phyloP scores from a whole-genome alignment of 2,113 vertebrate genomes.

The Pangasianodon gigas region DNA sequence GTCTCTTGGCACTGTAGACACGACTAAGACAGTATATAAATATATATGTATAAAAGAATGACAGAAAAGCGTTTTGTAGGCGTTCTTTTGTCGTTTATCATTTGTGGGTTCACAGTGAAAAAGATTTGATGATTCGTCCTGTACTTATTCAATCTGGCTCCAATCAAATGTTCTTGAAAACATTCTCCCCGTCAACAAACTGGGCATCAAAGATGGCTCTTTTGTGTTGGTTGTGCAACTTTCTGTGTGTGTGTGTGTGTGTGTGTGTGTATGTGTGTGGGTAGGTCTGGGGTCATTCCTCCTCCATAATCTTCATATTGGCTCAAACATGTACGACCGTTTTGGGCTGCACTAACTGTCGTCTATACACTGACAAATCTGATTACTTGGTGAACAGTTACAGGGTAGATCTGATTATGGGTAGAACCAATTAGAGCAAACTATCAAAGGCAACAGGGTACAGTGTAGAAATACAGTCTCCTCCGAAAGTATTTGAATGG shows the following conservation, averaged over 20 bases:
- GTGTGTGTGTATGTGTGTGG: neutral
- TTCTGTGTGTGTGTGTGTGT: neutral
- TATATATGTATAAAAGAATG: neutral
- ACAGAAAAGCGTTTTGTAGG: neutral
- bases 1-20: neutral
- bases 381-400: neutral
- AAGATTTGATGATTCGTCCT: neutral
- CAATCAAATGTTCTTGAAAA: neutral
- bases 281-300: neutral
- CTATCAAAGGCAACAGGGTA: neutral
- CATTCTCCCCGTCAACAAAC: neutral
- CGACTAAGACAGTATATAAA: neutral
- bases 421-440: neutral
- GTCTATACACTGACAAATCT: neutral
- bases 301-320: neutral
- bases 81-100: neutral
- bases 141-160: neutral
- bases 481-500: neutral
- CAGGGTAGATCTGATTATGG: neutral
- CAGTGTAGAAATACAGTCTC: neutral
- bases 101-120: neutral
- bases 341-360: neutral
- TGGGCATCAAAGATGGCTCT: neutral
- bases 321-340: neutral
- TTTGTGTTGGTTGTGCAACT: neutral